Base-by-base conservation (phyloP, 53 echinoderm and acorn worm species). In the Echinometra lucunter region DNA sequence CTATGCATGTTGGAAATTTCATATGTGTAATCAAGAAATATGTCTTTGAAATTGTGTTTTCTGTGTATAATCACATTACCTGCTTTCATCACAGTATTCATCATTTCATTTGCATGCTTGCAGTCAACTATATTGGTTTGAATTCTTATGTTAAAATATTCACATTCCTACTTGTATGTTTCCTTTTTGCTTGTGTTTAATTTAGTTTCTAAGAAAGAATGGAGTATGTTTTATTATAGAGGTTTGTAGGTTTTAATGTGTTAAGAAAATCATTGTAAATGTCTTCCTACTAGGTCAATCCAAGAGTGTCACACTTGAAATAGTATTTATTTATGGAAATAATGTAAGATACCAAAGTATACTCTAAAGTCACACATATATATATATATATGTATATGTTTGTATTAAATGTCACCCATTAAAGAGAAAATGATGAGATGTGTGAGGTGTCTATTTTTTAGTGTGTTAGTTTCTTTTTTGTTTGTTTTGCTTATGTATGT, bases 381-480 rank as follows among this genome's bases (percentile, higher is more conserved):
- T 78, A 78, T 78, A 42, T 42, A 40, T 78, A 78, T 78, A 40
- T 78, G 21, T 78, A 23, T 78, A 78, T 78, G 78, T 42, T 42
- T 78, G 78, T 78, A 78, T 69, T 69, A 32, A 69, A 69, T 69
- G 15, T 34, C 9, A 11, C 69, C 32, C 32, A 63, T 69, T n/a
- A 67, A 69, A 34, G 21, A 69, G 23, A 3, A 63, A 53, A 53
- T 9, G 53, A 53, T 53, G 53, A 53, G 0, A 11, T 53, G 13
- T 28, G 34, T 69, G 69, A 11, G 13, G 8, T 53, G 13, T 53
- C 13, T 53, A 53, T 53, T 9, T 69, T 23, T 60, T n/a, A n/a
- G 60, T 60, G 0, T 60, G 60, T 60, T 60, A 21, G 60, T 60
- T 60, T 60, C 19, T 12, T 58, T 58, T 19, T 60, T 60, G 19